Conservation (phyloP, 2,888 invertebrate genomes). For the Invenusta paracnida region DNA sequence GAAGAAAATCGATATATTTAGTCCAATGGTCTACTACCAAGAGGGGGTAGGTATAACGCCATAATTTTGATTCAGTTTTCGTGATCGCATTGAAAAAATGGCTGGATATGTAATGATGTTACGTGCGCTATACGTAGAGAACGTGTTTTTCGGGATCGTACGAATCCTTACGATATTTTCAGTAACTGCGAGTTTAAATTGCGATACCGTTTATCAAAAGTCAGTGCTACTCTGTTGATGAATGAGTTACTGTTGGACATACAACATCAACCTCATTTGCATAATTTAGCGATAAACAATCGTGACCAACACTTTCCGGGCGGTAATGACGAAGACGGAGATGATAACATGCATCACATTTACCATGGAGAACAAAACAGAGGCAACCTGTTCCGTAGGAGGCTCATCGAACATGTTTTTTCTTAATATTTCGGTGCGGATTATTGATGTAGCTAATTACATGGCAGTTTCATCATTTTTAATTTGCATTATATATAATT, state of each 20-base stretch:
- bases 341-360: background rate
- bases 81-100: slow-evolving; percentile 8
- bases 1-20: slow-evolving; percentile 2
- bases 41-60: slow-evolving; percentile 4
- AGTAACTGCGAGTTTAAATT: background rate
- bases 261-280: background rate
- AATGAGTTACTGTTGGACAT: background rate
- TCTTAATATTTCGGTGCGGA: background rate
- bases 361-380: background rate
- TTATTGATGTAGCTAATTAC: too few relatives aligned
- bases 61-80: background rate
- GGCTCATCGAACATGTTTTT: background rate
- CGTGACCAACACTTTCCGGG: background rate
- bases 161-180: background rate
- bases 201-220: background rate
- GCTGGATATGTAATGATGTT: background rate
- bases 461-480: too few relatives aligned
- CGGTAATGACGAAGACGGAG: background rate
- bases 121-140: background rate
- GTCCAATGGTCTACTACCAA: slow-evolving; percentile 18
- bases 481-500: too few relatives aligned
- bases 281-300: background rate
- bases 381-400: background rate
- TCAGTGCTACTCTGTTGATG: background rate
- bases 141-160: background rate